A percentile compares a stretch with the other conserved stretches of the same genome.
phyloP scores from a whole-genome alignment of 2,888 invertebrate species.

The Synergus itoensis region DNA sequence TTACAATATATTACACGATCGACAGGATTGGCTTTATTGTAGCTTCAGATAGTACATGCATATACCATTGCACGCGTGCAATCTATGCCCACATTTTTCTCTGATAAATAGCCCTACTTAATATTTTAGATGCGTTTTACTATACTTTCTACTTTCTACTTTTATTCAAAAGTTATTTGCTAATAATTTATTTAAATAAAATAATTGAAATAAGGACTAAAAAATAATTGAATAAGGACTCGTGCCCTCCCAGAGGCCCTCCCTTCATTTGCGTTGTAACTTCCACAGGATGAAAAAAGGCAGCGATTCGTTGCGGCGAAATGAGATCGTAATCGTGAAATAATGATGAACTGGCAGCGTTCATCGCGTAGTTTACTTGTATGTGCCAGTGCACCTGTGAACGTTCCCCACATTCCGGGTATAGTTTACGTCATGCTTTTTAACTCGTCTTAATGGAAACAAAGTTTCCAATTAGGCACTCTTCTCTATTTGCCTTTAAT shows the following conservation, averaged over 20 bases:
- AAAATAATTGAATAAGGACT: neutral
- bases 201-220: too few relatives aligned
- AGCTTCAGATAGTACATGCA: constrained; percentile 48
- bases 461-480: constrained; percentile 36
- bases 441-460: constrained; percentile 34
- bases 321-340: constrained; percentile 48
- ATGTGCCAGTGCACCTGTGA: constrained; percentile 42
- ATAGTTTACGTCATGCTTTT: constrained; percentile 44
- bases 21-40: constrained; percentile 55
- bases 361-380: constrained; percentile 27
- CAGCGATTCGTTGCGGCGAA: constrained; percentile 37
- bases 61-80: neutral
- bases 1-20: constrained; percentile 62
- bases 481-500: constrained; percentile 36
- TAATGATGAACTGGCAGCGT: constrained; percentile 38
- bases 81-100: neutral
- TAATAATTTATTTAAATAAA: too few relatives aligned
- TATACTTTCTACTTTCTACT: too few relatives aligned
- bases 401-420: constrained; percentile 38
- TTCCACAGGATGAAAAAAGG: constrained; percentile 10
- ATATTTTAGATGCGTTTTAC: neutral
- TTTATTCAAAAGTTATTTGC: too few relatives aligned
- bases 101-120: neutral
- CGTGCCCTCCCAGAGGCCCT: too few relatives aligned
- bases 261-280: constrained; percentile 48